Evolutionary conservation across 2,888 invertebrate genomes (phyloP), one percentile per base, ranked within the genome.

Genomic region (Himalopsyche japonica): DNA sequence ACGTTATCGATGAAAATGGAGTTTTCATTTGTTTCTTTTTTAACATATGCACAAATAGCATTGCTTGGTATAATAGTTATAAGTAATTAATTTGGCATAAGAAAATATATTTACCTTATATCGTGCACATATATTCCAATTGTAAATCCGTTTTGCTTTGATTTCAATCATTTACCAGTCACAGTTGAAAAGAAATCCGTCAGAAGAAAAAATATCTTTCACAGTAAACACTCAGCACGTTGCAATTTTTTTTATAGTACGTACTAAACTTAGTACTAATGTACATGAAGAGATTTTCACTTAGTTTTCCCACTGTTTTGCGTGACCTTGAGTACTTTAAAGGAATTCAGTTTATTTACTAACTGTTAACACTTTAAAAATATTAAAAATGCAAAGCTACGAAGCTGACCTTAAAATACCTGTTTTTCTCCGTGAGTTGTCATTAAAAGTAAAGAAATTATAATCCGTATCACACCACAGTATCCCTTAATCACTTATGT

Each of bases 321-420:
- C 57, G 57, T 57, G 57, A 57, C 57, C 57, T 57, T 57, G 57
- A 20, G 57, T n/a, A n/a, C 20, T 24, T n/a, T 57, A 57, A 57
- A 57, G 43, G 57, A 57, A 57, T 57, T 57, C 57, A 57, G 57
- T 57, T 57, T 57, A 57, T 57, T 57, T 57, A 57, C 57, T 80
- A 80, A 80, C 80, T 49, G 80, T 80, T 80, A 49, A 48, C 80
- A 80, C 43, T 80, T 80, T 80, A 32, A 80, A 49, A 48, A 57
- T 57, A 57, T 32, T 34, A 83, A 83, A 83, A 82, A 80, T 57
- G 79, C 80, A 83, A 83, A 83, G 79, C 30, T 80, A 79, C 80
- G 43, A 83, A 83, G 83, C 79, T 83, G 83, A 83, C 83, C 83
- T 83, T 83, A 83, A 83, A 83, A 83, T 79, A 83, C 83, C 80